Evolutionary conservation across 2,113 vertebrate species (phyloP).

Genomic region (Numida meleagris): DNA sequence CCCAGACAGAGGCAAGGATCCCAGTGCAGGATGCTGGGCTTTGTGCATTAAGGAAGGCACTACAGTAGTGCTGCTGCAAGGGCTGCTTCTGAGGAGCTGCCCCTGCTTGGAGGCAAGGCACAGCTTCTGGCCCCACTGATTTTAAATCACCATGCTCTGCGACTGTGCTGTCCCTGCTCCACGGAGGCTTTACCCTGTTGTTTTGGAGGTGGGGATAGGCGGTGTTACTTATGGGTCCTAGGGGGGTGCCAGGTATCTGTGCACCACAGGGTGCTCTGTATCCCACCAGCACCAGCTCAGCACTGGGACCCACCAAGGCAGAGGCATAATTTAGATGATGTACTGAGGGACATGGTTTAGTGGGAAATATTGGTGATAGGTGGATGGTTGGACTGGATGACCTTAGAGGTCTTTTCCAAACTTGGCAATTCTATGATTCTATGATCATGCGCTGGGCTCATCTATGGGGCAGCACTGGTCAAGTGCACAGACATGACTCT

Average conservation of each 20-base stretch:
- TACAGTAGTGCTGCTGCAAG: not conserved
- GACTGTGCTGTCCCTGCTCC: accelerated
- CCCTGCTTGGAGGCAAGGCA: not conserved
- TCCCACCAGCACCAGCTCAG: not conserved
- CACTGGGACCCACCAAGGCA: not conserved
- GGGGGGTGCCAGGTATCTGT: accelerated
- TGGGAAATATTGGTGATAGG: too few relatives aligned
- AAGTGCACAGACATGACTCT: accelerated
- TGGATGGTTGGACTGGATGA: too few relatives aligned
- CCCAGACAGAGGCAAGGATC: not conserved
- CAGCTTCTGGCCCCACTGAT: not conserved
- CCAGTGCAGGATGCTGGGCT: not conserved
- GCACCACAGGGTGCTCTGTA: not conserved
- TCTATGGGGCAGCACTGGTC: too few relatives aligned
- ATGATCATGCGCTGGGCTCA: not conserved
- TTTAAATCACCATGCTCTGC: not conserved
- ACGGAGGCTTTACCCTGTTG: not conserved
- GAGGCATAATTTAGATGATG: not conserved
- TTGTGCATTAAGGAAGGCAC: not conserved
- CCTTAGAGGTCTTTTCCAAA: too few relatives aligned
- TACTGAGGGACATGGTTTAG: too few relatives aligned
- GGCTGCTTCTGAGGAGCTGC: not conserved
- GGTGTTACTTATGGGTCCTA: accelerated
- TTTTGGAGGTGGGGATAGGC: not conserved
- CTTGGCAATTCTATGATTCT: too few relatives aligned